Evolutionary conservation across 2,113 vertebrate species (phyloP).

Genomic region (Neopipo cinnamomea): DNA sequence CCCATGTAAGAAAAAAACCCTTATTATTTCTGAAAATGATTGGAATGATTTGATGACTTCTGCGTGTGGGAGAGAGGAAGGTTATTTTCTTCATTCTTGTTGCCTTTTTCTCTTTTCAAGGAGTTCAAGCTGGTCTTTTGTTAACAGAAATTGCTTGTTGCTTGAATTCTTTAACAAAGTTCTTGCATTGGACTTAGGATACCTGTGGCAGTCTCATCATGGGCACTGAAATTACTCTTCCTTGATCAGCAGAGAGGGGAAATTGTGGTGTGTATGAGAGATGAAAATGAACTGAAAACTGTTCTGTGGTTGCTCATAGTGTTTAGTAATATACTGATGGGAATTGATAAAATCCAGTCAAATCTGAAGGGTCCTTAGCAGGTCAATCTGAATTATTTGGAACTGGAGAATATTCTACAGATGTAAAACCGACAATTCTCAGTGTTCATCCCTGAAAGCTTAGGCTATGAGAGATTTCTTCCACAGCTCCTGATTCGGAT

Average conservation of each 20-base stretch:
- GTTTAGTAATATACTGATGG: not conserved
- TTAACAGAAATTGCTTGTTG: constrained; percentile 38
- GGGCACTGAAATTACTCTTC: not conserved
- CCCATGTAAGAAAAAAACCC: not conserved
- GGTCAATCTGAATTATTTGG: not conserved
- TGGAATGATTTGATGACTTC: not conserved
- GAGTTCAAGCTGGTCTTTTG: constrained; percentile 18
- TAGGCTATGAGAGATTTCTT: not conserved
- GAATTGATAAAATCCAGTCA: not conserved
- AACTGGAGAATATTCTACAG: not conserved
- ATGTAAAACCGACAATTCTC: not conserved
- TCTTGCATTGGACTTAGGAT: not conserved
- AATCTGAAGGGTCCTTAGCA: not conserved
- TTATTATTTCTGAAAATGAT: not conserved
- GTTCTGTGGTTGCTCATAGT: not conserved
- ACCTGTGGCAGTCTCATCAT: not conserved
- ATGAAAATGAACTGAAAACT: not conserved
- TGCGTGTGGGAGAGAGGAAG: not conserved
- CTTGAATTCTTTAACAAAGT: not conserved
- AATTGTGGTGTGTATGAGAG: not conserved
- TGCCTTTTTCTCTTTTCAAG: not conserved
- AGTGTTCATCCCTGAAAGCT: not conserved
- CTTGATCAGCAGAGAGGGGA: not conserved
- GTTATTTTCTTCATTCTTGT: not conserved
- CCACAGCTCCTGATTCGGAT: not conserved